Percentiles rank a stretch among this genome's conserved stretches.
Evolutionary conservation across 2,113 vertebrate genomes (phyloP).

Genomic region (Mola mola): DNA sequence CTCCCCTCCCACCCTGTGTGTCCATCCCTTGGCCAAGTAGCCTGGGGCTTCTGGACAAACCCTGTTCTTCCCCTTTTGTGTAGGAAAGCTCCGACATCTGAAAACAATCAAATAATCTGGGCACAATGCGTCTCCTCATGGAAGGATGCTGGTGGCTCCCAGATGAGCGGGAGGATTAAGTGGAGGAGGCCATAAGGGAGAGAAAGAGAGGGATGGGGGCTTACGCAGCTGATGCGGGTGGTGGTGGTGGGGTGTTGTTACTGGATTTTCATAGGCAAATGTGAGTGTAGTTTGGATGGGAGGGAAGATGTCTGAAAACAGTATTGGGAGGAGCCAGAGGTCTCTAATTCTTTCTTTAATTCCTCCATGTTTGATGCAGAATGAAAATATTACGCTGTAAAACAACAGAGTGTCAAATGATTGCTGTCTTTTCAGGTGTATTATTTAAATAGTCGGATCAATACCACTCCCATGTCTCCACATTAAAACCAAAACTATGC

Average conservation of each 20-base stretch:
- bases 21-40: constrained; percentile 59
- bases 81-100: constrained; percentile 81
- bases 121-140: constrained; percentile 81
- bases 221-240: constrained; percentile 52
- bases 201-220: constrained; percentile 54
- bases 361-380: constrained; percentile 36
- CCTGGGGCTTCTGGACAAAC: constrained; percentile 64
- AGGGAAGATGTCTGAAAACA: constrained; percentile 29
- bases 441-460: too few relatives aligned
- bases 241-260: constrained; percentile 52
- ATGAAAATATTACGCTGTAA: constrained; percentile 16
- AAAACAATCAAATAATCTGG: constrained; percentile 86
- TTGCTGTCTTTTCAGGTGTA: too few relatives aligned
- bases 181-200: constrained; percentile 64
- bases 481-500: too few relatives aligned
- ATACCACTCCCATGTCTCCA: too few relatives aligned
- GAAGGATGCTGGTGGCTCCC: constrained; percentile 77
- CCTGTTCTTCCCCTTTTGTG: constrained; percentile 77
- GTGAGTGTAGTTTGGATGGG: constrained; percentile 6
- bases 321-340: constrained; percentile 38
- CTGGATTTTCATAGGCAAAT: constrained; percentile 48
- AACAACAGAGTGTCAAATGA: too few relatives aligned
- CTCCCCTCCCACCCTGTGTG: constrained; percentile 31
- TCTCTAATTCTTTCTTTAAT: constrained; percentile 26
- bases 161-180: constrained; percentile 81